These are phyloP conservation scores for Phaethon lepturus DNA, from an alignment of 2,113 vertebrate species.

Conservation along the genomic window DNA sequence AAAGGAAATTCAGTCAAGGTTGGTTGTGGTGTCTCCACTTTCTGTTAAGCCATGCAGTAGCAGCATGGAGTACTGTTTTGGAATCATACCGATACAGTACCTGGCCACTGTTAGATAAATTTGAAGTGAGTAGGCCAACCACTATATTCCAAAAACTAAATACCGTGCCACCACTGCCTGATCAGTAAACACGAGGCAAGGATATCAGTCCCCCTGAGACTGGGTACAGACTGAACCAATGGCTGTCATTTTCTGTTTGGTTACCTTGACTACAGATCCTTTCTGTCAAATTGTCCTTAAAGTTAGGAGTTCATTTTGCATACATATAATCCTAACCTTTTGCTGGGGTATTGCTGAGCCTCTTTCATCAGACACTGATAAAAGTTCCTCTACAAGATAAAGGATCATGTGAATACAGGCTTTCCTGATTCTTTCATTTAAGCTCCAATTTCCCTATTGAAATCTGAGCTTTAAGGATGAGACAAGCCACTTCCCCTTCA, in stretches of 20 bases:
- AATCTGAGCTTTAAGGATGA: slow-evolving; percentile 36
- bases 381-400: slow-evolving; percentile 4
- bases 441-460: slow-evolving; percentile 13
- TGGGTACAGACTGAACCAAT: not conserved
- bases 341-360: not conserved
- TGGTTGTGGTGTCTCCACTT: not conserved
- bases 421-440: slow-evolving; percentile 10
- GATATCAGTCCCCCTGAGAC: not conserved
- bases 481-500: not conserved
- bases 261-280: not conserved
- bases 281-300: not conserved
- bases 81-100: not conserved
- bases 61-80: not conserved
- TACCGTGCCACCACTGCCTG: not conserved
- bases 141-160: not conserved
- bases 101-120: not conserved
- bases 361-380: not conserved
- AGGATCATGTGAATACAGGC: not conserved
- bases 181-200: not conserved
- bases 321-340: not conserved
- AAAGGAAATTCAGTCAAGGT: not conserved
- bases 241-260: not conserved
- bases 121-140: not conserved
- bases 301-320: not conserved
- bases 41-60: not conserved